Evolutionary conservation across 2,888 invertebrate genomes (phyloP), one percentile per base, ranked within the genome.

Genomic region (Griposia aprilina): DNA sequence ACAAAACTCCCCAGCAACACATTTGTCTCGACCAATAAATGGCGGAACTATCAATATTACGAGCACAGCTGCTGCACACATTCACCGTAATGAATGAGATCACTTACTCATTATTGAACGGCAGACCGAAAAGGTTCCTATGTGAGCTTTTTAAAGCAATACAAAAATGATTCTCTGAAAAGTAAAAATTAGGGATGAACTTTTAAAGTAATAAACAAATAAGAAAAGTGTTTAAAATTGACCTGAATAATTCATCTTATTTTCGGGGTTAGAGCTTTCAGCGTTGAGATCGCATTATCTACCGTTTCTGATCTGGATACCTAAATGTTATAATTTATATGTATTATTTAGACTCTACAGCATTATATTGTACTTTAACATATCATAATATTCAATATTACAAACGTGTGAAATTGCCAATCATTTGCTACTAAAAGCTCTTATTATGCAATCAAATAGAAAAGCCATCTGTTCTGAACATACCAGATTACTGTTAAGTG

Each of bases 31-130:
- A n/a, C 65, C 30, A 62, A 68, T 65, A 74, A 20, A 60, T 52
- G 60, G 48, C 26, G 73, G 41, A 76, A 48, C 70, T 83, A 78
- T 62, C 52, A 76, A 78, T 72, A 62, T 85, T 82, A 74, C 69
- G 80, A 74, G 79, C 83, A 81, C 88, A 87, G 84, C 74, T 82
- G 88, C 80, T 88, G 82, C 76, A 80, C 87, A 87, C 83, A 84
- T 83, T 78, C 80, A 59, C 74, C 70, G 76, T 90, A 90, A 92
- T 90, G 86, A 91, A 91, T 88, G 88, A 88, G 82, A 81, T 89
- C 88, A 81, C 79, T 75, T 69, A 65, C 73, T 86, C 84, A 82
- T 69, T 75, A 76, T 80, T 60, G 76, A 76, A 76, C 26, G 76
- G 55, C 62, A 79, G 55, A 73, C 59, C 76, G 30, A 72, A 85